Evolutionary conservation across 2,113 vertebrate species (phyloP).

Genomic region (Hippocampus zosterae): DNA sequence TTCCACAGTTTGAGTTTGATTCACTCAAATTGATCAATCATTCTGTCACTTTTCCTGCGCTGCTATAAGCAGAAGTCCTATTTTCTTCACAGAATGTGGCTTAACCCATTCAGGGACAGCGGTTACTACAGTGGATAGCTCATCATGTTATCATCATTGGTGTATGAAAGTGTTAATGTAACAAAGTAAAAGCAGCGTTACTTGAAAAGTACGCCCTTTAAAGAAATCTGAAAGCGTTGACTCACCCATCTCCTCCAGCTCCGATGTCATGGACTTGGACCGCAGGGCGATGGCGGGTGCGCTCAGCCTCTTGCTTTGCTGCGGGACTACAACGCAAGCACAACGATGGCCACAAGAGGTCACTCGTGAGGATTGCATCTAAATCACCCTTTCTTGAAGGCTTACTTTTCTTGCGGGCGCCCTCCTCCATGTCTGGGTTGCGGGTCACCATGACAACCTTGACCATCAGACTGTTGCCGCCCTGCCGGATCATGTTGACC

Average conservation of each 20-base stretch:
- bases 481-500: constrained; percentile 93
- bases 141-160: too few relatives aligned
- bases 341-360: neutral
- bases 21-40: too few relatives aligned
- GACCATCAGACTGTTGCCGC: constrained; percentile 90
- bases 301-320: constrained; percentile 85
- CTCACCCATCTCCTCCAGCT: constrained; percentile 94
- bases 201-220: too few relatives aligned
- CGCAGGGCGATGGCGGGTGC: constrained; percentile 85
- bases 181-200: neutral
- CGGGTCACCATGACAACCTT: constrained; percentile 94
- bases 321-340: constrained; percentile 72
- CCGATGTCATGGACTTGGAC: constrained; percentile 93
- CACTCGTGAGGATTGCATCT: neutral
- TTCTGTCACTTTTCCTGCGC: too few relatives aligned
- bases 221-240: neutral
- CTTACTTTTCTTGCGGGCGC: constrained; percentile 85
- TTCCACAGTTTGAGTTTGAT: too few relatives aligned
- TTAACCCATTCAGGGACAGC: too few relatives aligned
- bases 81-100: too few relatives aligned
- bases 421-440: constrained; percentile 90
- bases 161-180: neutral
- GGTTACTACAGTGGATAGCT: too few relatives aligned
- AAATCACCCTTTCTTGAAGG: neutral
- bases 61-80: too few relatives aligned